Conservation (phyloP, 1,140 invertebrate species). For the Plutomurus gul region DNA sequence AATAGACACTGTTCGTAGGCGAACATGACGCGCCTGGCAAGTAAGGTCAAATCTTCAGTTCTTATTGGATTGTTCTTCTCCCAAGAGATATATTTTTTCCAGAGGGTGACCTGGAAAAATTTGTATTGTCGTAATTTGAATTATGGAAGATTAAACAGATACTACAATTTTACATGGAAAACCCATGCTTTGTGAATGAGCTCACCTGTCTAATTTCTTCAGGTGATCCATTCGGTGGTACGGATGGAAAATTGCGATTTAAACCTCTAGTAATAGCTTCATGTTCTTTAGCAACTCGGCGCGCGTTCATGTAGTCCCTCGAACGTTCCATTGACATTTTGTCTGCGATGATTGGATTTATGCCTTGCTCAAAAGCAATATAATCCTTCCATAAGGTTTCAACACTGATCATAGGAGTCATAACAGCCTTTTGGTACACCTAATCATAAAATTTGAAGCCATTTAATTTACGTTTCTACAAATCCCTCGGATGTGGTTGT, state of each 20-base stretch:
- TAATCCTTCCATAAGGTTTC: slow-evolving; percentile 99
- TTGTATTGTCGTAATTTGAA: too few relatives aligned
- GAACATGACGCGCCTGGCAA: slow-evolving; percentile 95
- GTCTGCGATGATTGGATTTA: slow-evolving; percentile 96
- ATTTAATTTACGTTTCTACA: neutral
- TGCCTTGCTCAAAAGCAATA: slow-evolving; percentile 88
- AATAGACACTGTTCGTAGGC: slow-evolving; percentile 97
- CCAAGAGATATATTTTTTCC: slow-evolving; percentile 99
- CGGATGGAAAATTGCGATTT: slow-evolving; percentile 90
- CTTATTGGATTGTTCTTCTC: slow-evolving; percentile 95
- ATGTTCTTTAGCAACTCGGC: slow-evolving; percentile 93
- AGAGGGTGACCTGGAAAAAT: slow-evolving; percentile 88
- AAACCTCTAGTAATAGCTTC: slow-evolving; percentile 92
- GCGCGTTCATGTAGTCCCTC: slow-evolving; percentile 96
- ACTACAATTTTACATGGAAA: too few relatives aligned
- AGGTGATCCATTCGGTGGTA: slow-evolving; percentile 85
- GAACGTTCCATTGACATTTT: slow-evolving; percentile 89
- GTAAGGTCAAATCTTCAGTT: slow-evolving; percentile 90
- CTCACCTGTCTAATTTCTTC: slow-evolving; percentile 91
- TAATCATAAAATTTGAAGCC: slow-evolving; percentile 56
- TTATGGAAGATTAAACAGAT: too few relatives aligned
- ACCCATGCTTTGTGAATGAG: neutral
- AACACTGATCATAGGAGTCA: slow-evolving; percentile 97
- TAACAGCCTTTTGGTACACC: slow-evolving; percentile 91
- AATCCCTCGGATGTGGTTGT: neutral